A percentile compares a stretch with the other conserved stretches of the same genome.
These are phyloP conservation scores for Amorpha juglandis DNA, from an alignment of 2,888 invertebrate genomes.

Conservation along the genomic window DNA sequence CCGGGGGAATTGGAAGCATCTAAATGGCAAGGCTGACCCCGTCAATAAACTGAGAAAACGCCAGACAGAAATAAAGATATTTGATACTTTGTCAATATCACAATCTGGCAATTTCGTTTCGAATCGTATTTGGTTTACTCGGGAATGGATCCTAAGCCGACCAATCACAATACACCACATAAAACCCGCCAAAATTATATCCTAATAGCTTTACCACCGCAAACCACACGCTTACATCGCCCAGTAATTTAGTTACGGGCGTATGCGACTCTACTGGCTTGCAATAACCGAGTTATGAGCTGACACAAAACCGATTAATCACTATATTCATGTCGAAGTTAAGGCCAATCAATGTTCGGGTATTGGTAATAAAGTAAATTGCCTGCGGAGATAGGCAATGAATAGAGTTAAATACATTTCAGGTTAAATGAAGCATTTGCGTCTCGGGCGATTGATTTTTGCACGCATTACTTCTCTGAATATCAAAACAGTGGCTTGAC, in stretches of 20 bases:
- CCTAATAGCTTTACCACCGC: background rate
- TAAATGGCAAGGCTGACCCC: no score
- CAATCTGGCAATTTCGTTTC: no score
- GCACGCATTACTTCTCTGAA: no score
- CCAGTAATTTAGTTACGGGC: constrained; percentile 25
- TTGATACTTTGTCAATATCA: no score
- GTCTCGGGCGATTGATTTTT: background rate
- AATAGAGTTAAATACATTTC: background rate
- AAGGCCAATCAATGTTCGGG: constrained; percentile 28
- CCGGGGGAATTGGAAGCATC: no score
- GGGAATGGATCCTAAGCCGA: no score
- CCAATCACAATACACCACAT: no score
- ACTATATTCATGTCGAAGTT: constrained; percentile 31
- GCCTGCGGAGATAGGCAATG: background rate
- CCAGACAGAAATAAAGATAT: no score
- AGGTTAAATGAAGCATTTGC: background rate
- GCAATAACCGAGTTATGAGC: constrained; percentile 45
- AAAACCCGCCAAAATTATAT: background rate
- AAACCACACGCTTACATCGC: constrained; percentile 36
- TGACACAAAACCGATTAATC: constrained; percentile 47
- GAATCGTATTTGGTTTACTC: no score
- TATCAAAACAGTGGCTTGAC: no score
- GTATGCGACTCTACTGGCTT: constrained; percentile 28
- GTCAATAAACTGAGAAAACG: no score
- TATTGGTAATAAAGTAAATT: constrained; percentile 19